phyloP scores from a whole-genome alignment of 1,140 invertebrate species.

The Goniozus legneri region DNA sequence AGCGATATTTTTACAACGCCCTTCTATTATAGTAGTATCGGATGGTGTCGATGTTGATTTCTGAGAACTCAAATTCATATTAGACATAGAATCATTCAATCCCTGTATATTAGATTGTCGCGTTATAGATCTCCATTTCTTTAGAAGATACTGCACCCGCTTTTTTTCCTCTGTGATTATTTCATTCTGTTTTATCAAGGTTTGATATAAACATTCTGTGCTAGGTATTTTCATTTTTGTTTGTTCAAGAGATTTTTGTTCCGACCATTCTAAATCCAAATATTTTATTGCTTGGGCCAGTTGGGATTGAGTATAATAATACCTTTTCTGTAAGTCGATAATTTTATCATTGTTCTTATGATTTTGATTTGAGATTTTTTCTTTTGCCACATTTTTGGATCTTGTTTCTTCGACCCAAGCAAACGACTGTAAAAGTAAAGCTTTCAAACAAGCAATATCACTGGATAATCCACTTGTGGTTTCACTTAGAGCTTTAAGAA shows the following conservation, averaged over 20 bases:
- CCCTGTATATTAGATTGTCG: conserved; percentile 12
- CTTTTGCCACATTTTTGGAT: conserved; percentile 38
- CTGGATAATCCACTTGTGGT: conserved; percentile 44
- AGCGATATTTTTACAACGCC: conserved; percentile 41
- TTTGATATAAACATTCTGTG: conserved; percentile 47
- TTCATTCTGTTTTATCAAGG: conserved; percentile 38
- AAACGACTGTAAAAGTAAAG: conserved; percentile 48
- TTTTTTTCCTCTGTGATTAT: conserved; percentile 38
- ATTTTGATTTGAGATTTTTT: conserved; percentile 20
- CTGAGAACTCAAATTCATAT: conserved; percentile 28
- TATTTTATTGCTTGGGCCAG: conserved; percentile 44
- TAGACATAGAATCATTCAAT: conserved; percentile 39
- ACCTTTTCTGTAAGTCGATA: conserved; percentile 38
- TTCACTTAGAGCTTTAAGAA: conserved; percentile 50
- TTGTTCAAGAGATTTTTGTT: conserved; percentile 29
- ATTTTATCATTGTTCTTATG: conserved; percentile 41
- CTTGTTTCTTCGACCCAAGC: conserved; percentile 53
- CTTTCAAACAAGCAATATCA: conserved; percentile 48
- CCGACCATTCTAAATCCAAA: conserved; percentile 46
- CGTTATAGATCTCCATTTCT: conserved; percentile 33
- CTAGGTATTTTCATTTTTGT: conserved; percentile 45
- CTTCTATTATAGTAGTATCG: conserved; percentile 35
- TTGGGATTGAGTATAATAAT: conserved; percentile 49
- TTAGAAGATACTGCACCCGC: conserved; percentile 28
- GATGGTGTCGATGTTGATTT: conserved; percentile 11